Conservation (phyloP, 2,888 invertebrate genomes). For the Cylloceria caligata region DNA sequence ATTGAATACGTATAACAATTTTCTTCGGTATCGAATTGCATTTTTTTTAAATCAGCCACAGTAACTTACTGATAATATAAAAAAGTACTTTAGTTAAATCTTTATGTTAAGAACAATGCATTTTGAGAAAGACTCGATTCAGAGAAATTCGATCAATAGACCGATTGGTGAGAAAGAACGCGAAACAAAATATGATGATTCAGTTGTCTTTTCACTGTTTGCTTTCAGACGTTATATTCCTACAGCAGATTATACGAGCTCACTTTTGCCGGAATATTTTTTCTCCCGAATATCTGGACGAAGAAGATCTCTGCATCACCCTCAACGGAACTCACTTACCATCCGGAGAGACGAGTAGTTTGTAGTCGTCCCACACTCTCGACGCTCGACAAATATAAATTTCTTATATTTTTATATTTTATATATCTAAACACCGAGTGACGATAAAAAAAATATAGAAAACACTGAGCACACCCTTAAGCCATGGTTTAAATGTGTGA, state of each 20-base stretch:
- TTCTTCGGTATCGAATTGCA: too few relatives aligned
- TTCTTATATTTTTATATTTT: background rate
- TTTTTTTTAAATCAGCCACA: too few relatives aligned
- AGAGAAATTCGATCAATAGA: too few relatives aligned
- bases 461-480: too few relatives aligned
- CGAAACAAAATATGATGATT: background rate
- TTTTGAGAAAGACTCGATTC: too few relatives aligned
- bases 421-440: background rate
- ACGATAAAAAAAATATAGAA: background rate
- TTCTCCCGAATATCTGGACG: background rate
- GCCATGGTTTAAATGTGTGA: too few relatives aligned
- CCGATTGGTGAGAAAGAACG: background rate
- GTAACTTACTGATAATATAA: too few relatives aligned
- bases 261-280: background rate
- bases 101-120: too few relatives aligned
- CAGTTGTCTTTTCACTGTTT: background rate
- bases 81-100: too few relatives aligned
- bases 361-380: background rate
- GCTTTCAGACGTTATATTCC: background rate
- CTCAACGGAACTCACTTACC: conserved; percentile 4
- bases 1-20: too few relatives aligned
- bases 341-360: background rate
- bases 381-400: conserved; percentile 34
- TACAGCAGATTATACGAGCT: background rate
- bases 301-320: conserved; percentile 28